Evolutionary conservation across 2,797 vertebrate species (phyloP).

Genomic region (Myoxocephalus aenaeus): DNA sequence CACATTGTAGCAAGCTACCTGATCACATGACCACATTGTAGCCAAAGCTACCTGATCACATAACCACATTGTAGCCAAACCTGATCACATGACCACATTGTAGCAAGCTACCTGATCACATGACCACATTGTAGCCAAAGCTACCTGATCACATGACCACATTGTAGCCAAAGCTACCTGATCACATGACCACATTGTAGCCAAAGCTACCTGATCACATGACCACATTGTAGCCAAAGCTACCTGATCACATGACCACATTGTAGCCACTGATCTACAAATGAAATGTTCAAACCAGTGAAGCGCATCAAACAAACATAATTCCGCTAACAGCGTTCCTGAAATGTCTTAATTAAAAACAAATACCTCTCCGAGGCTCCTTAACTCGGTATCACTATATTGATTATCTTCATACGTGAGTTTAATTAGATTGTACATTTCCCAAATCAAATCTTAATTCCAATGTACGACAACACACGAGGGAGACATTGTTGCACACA

Average conservation of each 20-base stretch:
- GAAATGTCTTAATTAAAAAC: conserved; percentile 26
- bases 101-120: too few relatives aligned
- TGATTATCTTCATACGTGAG: conserved; percentile 41
- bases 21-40: too few relatives aligned
- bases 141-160: too few relatives aligned
- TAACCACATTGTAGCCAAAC: too few relatives aligned
- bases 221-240: too few relatives aligned
- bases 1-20: too few relatives aligned
- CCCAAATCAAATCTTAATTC: conserved; percentile 53
- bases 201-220: too few relatives aligned
- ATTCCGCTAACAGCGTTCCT: conserved; percentile 25
- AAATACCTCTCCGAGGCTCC: conserved; percentile 9
- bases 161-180: too few relatives aligned
- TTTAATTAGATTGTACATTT: conserved; percentile 57
- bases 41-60: too few relatives aligned
- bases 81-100: too few relatives aligned
- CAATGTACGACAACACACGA: conserved; percentile 11
- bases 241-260: not conserved
- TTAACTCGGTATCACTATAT: conserved; percentile 45
- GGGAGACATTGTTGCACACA: conserved; percentile 13
- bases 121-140: too few relatives aligned
- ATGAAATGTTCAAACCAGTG: conserved; percentile 20
- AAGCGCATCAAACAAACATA: conserved; percentile 21
- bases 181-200: too few relatives aligned
- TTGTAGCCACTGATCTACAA: not conserved